Evolutionary conservation across 64 coral and sea anemone species (phyloP), one percentile per base, ranked within the genome.

Genomic region (Exaiptasia diaphana): DNA sequence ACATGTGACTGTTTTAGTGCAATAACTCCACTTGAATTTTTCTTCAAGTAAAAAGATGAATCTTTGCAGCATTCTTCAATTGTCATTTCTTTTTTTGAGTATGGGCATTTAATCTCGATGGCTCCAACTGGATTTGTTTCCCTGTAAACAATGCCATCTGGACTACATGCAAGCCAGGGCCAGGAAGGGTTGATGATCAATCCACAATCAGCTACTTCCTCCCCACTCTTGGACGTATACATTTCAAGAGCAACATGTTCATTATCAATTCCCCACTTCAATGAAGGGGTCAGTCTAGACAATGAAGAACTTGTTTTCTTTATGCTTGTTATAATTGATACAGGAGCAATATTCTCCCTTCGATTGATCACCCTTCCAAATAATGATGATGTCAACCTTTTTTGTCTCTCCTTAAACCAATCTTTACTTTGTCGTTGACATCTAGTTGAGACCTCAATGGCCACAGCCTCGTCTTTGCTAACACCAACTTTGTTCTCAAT

Each of bases 91-190:
- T 25, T 63, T n/a, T 64, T 86, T 13, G 60, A 38, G 79, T 69
- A 79, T 21, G 85, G 73, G 31, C 74, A 78, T 87, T 87, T 87
- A 34, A 78, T 35, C 23, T 87, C 84, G 69, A 78, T 67, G 28
- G 64, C 67, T 6, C 60, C 74, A 37, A 41, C 67, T 18, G 63
- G 59, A 32, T 37, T 25, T 13, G 53, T 42, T 31, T 77, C 46
- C 74, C 67, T 43, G 29, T 37, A 35, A 41, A 89, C 10, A 73
- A 75, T 38, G 46, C 68, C 64, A 81, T 89, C 75, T 44, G 76
- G 65, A 73, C 86, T 81, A 56, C 74, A 88, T 53, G 44, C 76
- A 57, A 76, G 27, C 40, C 55, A 87, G 68, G 53, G 52, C 53
- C 52, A 61, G 12, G 58, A 42, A 10, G 39, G 27, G n/a, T 56